Conservation (phyloP, 2,113 vertebrate species). For the Andinoacara biseriatus region DNA sequence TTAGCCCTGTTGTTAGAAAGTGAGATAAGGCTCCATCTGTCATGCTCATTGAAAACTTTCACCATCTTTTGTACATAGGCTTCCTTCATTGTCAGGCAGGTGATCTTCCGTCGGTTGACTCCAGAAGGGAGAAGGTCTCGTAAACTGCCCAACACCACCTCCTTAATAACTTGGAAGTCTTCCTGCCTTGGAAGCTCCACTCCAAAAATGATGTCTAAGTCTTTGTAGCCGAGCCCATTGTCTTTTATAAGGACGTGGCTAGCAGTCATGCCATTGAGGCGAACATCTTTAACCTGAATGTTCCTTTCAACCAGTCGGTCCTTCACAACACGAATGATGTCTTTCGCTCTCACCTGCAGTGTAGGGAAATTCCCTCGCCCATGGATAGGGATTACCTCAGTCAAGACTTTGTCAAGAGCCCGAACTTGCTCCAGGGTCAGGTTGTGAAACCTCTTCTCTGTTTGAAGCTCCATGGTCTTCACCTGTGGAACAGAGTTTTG, state of each 20-base stretch:
- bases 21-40: slow-evolving; percentile 96
- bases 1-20: slow-evolving; percentile 95
- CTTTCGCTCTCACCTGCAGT: slow-evolving; percentile 91
- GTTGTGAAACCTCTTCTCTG: slow-evolving; percentile 84
- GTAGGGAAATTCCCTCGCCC: slow-evolving; percentile 96
- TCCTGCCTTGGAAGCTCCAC: slow-evolving; percentile 89
- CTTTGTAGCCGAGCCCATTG: slow-evolving; percentile 90
- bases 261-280: slow-evolving; percentile 94
- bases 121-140: slow-evolving; percentile 83
- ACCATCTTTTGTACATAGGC: slow-evolving; percentile 99
- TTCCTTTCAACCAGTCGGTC: slow-evolving; percentile 86
- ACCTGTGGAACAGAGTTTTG: slow-evolving; percentile 52
- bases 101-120: slow-evolving; percentile 95
- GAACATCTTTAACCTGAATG: slow-evolving; percentile 88
- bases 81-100: slow-evolving; percentile 90
- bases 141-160: slow-evolving; percentile 89
- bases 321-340: slow-evolving; percentile 91
- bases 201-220: slow-evolving; percentile 94
- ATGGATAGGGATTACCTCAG: slow-evolving; percentile 92
- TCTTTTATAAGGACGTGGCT: slow-evolving; percentile 91
- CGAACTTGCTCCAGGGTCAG: slow-evolving; percentile 82
- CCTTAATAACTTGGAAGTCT: slow-evolving; percentile 94
- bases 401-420: slow-evolving; percentile 84
- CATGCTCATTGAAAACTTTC: slow-evolving; percentile 89
- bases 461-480: slow-evolving; percentile 60